Base-by-base conservation (phyloP, 2,888 invertebrate species). In the Cataglyphis livida region DNA sequence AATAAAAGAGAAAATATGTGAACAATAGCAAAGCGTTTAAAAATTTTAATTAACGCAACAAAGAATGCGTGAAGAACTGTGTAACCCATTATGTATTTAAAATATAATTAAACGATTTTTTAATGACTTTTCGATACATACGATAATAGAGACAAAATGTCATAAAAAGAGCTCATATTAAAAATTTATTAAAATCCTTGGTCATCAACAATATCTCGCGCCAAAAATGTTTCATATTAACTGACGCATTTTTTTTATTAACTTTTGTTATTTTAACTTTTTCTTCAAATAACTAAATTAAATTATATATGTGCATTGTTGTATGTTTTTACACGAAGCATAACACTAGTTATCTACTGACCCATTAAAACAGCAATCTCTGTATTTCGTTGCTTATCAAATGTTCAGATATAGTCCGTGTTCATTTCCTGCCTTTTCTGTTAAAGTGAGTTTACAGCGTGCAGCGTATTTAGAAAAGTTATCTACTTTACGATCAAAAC, bases 401-500 rank as follows among this genome's bases (percentile, higher is more conserved):
- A 59, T n/a, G 32, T 74, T 48, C 48, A 65, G 4, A 28, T 62
- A 62, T 21, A 25, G 18, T 74, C 1, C n/a, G 10, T 6, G 5
- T 65, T 74, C 18, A 65, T 74, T 48, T 74, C n/a, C 9, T 59
- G 28, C 0, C 6, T 21, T 48, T 70, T 74, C 21, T 21, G 32
- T 18, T 64, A 18, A 51, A 66, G n/a, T 25, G 25, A 25, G 38
- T 41, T n/a, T 10, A 6, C 64, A 6, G 15, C n/a, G 10, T n/a
- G 21, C 35, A 18, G 6, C 12, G n/a, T 35, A 54, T 76, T 41
- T 51, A 3, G 41, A 41, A 68, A 41, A 41, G 38, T 76, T 76
- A 68, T 76, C 68, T 57, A 28, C 28, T 28, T n/a, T 6, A 15
- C 28, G 28, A 70, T 76, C 76, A 18, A 57, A 76, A 76, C 54